Evolutionary conservation across 92 coral and sea anemone species (phyloP), one percentile per base, ranked within the genome.

Genomic region (Ricordea florida): DNA sequence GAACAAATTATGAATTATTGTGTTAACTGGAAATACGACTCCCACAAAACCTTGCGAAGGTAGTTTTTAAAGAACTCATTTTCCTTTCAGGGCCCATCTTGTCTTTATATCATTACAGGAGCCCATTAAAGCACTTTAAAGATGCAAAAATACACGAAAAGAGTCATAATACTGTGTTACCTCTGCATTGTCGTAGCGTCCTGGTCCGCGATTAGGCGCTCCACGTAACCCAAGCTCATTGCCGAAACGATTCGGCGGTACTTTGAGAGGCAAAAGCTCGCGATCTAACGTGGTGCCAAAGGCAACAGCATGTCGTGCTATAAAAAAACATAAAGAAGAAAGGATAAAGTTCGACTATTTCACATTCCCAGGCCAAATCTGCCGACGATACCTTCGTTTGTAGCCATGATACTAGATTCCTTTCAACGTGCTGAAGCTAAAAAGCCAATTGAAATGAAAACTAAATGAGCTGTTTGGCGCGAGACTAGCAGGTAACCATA

Each of bases 151-250:
- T n/a, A n/a, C n/a, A n/a, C n/a, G n/a, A n/a, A n/a, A n/a, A n/a
- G n/a, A n/a, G n/a, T n/a, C n/a, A n/a, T n/a, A n/a, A n/a, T n/a
- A n/a, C n/a, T n/a, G n/a, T 10, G 72, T 37, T 78, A 94, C 98
- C 92, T 94, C 98, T 2, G 97, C 97, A 51, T 94, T 91, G 47
- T 94, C 89, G 47, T 94, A 94, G 74, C 97, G 80, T 10, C 98
- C 98, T 8, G 98, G 98, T 0, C 98, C 98, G 14, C 90, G 91
- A 42, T 81, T 89, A 11, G 97, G 97, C 7, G 97, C 91, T 6
- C 92, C 93, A 1, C 97, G 92, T 10, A 85, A 60, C 1, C 69
- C 84, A 29, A 94, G 75, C 51, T 91, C 90, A 36, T 94, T 94
- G 21, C 98, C 98, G 68, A 93, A 89, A 24, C 98, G 87, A 18